Base-by-base conservation (phyloP, 2,797 vertebrate species). In the Champsocephalus esox region DNA sequence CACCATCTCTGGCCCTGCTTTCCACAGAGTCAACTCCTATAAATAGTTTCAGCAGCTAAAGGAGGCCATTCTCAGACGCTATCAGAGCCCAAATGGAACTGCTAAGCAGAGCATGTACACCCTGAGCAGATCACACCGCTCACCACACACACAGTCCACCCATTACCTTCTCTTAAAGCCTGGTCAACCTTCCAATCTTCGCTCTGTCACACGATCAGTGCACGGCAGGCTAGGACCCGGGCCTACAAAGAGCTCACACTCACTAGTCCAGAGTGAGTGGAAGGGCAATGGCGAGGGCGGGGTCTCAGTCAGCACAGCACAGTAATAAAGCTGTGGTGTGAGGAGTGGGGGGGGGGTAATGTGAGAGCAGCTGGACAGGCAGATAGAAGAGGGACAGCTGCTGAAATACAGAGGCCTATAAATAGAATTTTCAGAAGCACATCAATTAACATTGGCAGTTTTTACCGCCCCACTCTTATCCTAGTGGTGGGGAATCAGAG, bases 151-250 rank as follows among this genome's bases (percentile, higher is more conserved):
- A 77, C 60, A 73, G 72, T 77, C 86, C 86, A 73, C 80, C 79
- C 82, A 90, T 93, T 94, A 94, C 92, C 92, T 93, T 87, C 84
- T 90, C 88, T 88, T 77, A 66, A 81, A 73, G 89, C 84, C 90
- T 70, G 85, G 87, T 91, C 88, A 91, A 92, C 87, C 87, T 89
- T 89, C 90, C 88, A 87, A 82, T 91, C 85, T 86, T 87, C 81
- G 3, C 80, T 88, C 83, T 56, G 86, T 73, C 77, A 75, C 77
- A 67, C 80, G 66, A 87, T 78, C 81, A 57, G 77, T 17, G 56
- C 70, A 46, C 74, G 62, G 77, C 58, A 73, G 77, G 69, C 49
- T 76, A 77, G 63, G 82, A 84, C 77, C 70, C 10, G 66, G 72
- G 82, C 83, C 81, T 78, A 77, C 62, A 51, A 57, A 69, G 80